Evolutionary conservation across 2,888 invertebrate genomes (phyloP).

Genomic region (Lasioglossum lativentre): DNA sequence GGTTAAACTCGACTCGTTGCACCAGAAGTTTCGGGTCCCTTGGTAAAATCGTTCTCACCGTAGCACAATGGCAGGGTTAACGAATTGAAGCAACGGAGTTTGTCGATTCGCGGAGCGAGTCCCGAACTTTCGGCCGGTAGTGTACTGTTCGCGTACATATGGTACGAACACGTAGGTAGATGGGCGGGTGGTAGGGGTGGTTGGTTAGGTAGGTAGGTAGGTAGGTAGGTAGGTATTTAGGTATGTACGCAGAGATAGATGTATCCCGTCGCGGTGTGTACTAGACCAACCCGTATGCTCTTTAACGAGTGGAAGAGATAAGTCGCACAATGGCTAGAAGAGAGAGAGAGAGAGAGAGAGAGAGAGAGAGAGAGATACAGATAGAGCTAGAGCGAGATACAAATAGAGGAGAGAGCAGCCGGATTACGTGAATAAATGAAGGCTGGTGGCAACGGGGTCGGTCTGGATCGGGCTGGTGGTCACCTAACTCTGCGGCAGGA

Average conservation of each 20-base stretch:
- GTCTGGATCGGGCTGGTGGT: conserved; percentile 31
- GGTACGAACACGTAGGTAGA: conserved; percentile 16
- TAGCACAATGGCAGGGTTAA: neutral
- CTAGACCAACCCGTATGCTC: conserved; percentile 70
- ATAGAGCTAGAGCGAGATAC: neutral
- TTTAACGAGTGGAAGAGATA: conserved; percentile 65
- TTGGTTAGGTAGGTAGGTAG: conserved; percentile 25
- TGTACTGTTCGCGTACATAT: conserved; percentile 5
- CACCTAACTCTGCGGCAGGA: conserved; percentile 80
- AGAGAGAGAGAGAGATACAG: neutral
- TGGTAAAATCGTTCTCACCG: neutral
- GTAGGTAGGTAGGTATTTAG: conserved; percentile 21
- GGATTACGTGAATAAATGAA: conserved; percentile 63
- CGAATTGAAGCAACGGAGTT: neutral
- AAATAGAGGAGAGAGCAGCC: conserved; percentile 31
- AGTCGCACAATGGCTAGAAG: conserved; percentile 59
- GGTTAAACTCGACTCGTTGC: neutral
- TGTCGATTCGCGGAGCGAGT: neutral
- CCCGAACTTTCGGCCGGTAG: neutral
- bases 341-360: neutral
- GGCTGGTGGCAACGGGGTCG: conserved; percentile 50
- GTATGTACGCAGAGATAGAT: conserved; percentile 60
- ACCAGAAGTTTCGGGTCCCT: neutral
- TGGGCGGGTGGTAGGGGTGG: neutral
- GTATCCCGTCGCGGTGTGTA: conserved; percentile 54